A percentile compares a stretch with the other conserved stretches of the same genome.
These are phyloP conservation scores for Mormyrops boulengeri DNA, from an alignment of 2,797 vertebrate species.

Conservation along the genomic window DNA sequence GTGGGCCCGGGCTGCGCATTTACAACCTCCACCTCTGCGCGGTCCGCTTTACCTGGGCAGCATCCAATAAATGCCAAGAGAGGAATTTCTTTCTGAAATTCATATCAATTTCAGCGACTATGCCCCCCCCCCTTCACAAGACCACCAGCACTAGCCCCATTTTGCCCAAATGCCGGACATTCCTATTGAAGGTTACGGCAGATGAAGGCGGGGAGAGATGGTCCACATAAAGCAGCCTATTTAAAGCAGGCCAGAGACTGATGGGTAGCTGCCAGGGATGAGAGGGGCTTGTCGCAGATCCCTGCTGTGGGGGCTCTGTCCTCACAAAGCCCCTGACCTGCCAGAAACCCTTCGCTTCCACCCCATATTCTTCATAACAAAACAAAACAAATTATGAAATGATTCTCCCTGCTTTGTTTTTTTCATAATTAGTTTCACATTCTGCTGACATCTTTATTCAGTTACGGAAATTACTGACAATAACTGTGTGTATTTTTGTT, in stretches of 20 bases:
- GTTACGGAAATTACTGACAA: background rate
- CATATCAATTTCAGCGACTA: constrained; percentile 46
- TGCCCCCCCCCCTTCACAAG: constrained; percentile 6
- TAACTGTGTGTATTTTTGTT: background rate
- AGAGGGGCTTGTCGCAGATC: background rate
- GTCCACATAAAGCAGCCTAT: constrained; percentile 51
- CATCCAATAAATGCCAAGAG: constrained; percentile 35
- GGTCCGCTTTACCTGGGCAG: constrained; percentile 43
- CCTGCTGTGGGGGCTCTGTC: background rate
- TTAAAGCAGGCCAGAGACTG: constrained; percentile 39
- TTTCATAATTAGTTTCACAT: background rate
- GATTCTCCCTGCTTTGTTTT: background rate
- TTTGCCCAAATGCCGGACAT: constrained; percentile 56
- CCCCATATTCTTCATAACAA: background rate
- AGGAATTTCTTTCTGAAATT: constrained; percentile 55
- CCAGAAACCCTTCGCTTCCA: background rate
- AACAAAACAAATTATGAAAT: background rate
- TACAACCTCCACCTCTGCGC: constrained; percentile 34
- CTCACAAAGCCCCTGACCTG: constrained; percentile 15
- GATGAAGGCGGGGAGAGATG: constrained; percentile 54
- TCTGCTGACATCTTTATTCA: background rate
- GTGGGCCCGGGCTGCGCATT: constrained; percentile 31
- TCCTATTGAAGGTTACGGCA: constrained; percentile 63
- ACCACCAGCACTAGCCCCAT: constrained; percentile 22
- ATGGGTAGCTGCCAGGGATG: constrained; percentile 20